Percentiles rank a stretch among this genome's conserved stretches.
These are phyloP conservation scores for Eleginops maclovinus DNA, from an alignment of 2,113 vertebrate species.

Conservation along the genomic window DNA sequence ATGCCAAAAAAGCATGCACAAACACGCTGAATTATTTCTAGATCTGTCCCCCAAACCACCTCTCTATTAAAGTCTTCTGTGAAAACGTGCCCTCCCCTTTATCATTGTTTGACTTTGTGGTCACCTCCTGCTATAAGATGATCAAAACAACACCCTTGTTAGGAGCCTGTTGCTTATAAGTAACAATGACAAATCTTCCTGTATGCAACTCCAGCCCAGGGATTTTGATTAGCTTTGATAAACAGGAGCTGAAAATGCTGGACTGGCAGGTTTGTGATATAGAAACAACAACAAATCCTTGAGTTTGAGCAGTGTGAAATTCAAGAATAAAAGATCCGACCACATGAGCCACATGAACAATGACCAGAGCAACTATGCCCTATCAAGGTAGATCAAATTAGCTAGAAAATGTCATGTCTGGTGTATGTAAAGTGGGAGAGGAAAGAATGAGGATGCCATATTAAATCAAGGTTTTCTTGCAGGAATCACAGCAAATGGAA, in stretches of 20 bases:
- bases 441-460: conserved; percentile 41
- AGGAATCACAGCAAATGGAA: conserved; percentile 68
- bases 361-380: background rate
- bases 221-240: conserved; percentile 1
- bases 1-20: conserved; percentile 40
- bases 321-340: conserved; percentile 2
- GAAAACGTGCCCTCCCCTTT: background rate
- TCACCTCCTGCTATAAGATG: background rate
- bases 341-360: background rate
- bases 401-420: conserved; percentile 16
- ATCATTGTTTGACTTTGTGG: conserved; percentile 5
- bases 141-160: background rate
- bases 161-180: background rate
- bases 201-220: background rate
- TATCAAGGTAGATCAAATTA: conserved; percentile 12
- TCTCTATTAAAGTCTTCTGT: conserved; percentile 11
- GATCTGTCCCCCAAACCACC: conserved; percentile 12
- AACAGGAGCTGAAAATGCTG: conserved; percentile 7
- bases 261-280: conserved; percentile 8
- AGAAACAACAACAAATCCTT: conserved; percentile 7
- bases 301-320: conserved; percentile 5
- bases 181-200: background rate
- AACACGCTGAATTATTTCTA: conserved; percentile 19
- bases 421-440: conserved; percentile 23
- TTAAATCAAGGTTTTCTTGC: conserved; percentile 55